A percentile compares a stretch with the other conserved stretches of the same genome.
Evolutionary conservation across 2,888 invertebrate genomes (phyloP).

Genomic region (Dinocampus coccinellae): DNA sequence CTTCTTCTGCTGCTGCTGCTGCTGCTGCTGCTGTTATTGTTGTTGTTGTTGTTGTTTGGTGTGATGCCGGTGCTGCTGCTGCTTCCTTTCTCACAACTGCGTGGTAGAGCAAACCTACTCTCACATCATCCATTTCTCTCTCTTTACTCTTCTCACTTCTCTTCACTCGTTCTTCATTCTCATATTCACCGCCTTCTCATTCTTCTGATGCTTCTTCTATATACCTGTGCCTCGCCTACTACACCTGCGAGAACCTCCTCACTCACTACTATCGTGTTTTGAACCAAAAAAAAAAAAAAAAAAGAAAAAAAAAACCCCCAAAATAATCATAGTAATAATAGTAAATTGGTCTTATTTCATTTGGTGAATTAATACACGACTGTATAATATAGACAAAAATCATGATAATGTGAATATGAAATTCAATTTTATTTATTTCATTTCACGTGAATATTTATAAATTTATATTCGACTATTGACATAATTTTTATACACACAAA

Average conservation of each 20-base stretch:
- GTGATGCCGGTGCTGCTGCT: neutral
- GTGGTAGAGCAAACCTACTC: neutral
- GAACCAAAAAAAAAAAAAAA: neutral
- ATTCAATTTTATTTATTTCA: too few relatives aligned
- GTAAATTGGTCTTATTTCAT: slow-evolving; percentile 25
- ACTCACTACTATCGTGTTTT: too few relatives aligned
- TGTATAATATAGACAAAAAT: neutral
- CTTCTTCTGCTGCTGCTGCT: neutral
- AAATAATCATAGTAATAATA: neutral
- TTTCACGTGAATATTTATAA: too few relatives aligned
- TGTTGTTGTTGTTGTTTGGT: slow-evolving; percentile 19
- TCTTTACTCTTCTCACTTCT: slow-evolving; percentile 12
- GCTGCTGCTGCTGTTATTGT: slow-evolving; percentile 18
- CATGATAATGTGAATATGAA: too few relatives aligned
- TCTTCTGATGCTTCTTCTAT: neutral
- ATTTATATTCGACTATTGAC: too few relatives aligned
- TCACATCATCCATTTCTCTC: neutral
- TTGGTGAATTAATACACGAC: slow-evolving; percentile 32
- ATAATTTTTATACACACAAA: too few relatives aligned
- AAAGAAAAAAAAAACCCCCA: neutral
- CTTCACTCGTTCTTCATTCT: neutral
- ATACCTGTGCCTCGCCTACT: slow-evolving; percentile 31
- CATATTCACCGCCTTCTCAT: neutral
- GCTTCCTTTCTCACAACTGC: slow-evolving; percentile 2
- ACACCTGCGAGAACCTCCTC: slow-evolving; percentile 41